These are phyloP conservation scores for Lophotis ruficrista DNA, from an alignment of 2,113 vertebrate genomes.

Conservation along the genomic window DNA sequence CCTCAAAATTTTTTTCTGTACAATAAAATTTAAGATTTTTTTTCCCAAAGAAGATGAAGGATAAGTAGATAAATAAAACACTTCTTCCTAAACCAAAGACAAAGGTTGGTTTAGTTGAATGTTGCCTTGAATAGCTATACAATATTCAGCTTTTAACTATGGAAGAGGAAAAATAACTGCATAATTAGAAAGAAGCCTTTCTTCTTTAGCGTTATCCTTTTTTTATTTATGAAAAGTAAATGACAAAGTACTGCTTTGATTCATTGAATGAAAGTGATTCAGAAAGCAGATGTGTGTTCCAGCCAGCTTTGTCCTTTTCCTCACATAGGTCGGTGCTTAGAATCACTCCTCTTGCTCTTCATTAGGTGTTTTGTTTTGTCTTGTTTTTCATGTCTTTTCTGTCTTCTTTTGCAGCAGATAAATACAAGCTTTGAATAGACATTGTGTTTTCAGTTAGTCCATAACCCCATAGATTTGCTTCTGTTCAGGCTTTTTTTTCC, in stretches of 20 bases:
- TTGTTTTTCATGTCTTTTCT: neutral
- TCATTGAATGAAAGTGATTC: neutral
- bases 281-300: neutral
- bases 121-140: neutral
- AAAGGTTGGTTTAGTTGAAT: neutral
- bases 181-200: neutral
- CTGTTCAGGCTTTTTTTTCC: neutral
- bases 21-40: neutral
- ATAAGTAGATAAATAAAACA: neutral
- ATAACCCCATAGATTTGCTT: neutral
- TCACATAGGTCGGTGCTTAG: neutral
- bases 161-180: neutral
- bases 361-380: neutral
- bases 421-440: neutral
- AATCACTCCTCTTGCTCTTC: neutral
- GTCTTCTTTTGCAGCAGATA: neutral
- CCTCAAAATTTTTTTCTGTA: neutral
- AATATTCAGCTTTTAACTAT: neutral
- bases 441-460: neutral
- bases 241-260: neutral
- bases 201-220: neutral
- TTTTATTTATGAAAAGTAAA: neutral
- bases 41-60: neutral
- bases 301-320: neutral
- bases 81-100: neutral